These are phyloP conservation scores for Argyrosomus regius DNA, from an alignment of 2,797 vertebrate genomes.

Conservation along the genomic window DNA sequence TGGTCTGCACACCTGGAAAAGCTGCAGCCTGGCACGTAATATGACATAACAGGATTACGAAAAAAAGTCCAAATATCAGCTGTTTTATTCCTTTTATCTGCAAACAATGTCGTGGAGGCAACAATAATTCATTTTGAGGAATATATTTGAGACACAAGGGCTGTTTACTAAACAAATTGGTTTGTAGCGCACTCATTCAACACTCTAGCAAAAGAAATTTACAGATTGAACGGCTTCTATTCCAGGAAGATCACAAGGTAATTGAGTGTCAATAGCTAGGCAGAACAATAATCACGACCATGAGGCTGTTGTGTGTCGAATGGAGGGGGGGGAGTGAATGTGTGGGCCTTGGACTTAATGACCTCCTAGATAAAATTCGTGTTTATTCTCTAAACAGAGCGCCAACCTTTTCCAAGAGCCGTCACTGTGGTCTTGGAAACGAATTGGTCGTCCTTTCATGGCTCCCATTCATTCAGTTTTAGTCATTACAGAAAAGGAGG, in stretches of 20 bases:
- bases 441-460: conserved; percentile 41
- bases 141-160: conserved; percentile 13
- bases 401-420: conserved; percentile 40
- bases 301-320: conserved; percentile 23
- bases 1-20: neutral
- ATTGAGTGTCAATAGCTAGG: conserved; percentile 67
- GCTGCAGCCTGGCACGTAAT: neutral
- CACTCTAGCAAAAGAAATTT: conserved; percentile 28
- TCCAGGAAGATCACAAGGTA: conserved; percentile 55
- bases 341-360: conserved; percentile 63
- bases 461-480: conserved; percentile 50
- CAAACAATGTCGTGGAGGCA: neutral
- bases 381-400: conserved; percentile 61
- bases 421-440: conserved; percentile 46
- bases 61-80: neutral
- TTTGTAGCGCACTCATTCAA: conserved; percentile 21
- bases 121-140: conserved; percentile 22
- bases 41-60: neutral
- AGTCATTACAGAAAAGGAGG: conserved; percentile 39
- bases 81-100: conserved; percentile 11
- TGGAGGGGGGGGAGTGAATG: neutral
- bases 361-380: conserved; percentile 62
- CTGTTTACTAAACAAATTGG: conserved; percentile 41
- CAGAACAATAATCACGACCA: conserved; percentile 58
- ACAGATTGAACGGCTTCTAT: conserved; percentile 48